phyloP scores from a whole-genome alignment of 2,888 invertebrate species.

The Caenorhabditis panamensis region DNA sequence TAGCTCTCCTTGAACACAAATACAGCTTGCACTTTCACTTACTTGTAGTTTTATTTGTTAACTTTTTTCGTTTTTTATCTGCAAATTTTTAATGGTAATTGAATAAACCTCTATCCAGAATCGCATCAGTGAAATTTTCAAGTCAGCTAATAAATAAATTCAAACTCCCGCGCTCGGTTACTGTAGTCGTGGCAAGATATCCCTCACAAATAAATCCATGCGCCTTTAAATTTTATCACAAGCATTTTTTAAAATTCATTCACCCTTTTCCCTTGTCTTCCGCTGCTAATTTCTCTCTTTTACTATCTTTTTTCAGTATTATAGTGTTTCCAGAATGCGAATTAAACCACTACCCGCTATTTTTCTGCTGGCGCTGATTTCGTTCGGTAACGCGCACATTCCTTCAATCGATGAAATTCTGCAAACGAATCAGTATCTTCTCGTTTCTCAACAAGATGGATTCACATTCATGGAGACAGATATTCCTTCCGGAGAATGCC shows the following conservation, averaged over 20 bases:
- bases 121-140: too few relatives aligned
- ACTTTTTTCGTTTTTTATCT: too few relatives aligned
- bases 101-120: too few relatives aligned
- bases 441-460: constrained; percentile 38
- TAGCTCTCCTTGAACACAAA: too few relatives aligned
- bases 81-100: too few relatives aligned
- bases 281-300: background rate
- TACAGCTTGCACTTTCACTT: too few relatives aligned
- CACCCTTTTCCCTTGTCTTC: background rate
- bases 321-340: too few relatives aligned
- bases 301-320: too few relatives aligned
- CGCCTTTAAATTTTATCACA: constrained; percentile 24
- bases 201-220: background rate
- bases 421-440: constrained; percentile 48
- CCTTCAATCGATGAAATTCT: constrained; percentile 40
- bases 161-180: constrained; percentile 10
- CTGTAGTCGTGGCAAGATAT: constrained; percentile 22
- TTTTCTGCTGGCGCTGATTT: background rate
- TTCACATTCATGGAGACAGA: constrained; percentile 8
- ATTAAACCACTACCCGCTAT: background rate
- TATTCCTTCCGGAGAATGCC: constrained; percentile 34
- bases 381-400: background rate
- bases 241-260: background rate
- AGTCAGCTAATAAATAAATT: constrained; percentile 14
- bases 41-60: too few relatives aligned